These are phyloP conservation scores for Cecidostiba fungosa DNA, from an alignment of 2,888 invertebrate genomes.

Conservation along the genomic window DNA sequence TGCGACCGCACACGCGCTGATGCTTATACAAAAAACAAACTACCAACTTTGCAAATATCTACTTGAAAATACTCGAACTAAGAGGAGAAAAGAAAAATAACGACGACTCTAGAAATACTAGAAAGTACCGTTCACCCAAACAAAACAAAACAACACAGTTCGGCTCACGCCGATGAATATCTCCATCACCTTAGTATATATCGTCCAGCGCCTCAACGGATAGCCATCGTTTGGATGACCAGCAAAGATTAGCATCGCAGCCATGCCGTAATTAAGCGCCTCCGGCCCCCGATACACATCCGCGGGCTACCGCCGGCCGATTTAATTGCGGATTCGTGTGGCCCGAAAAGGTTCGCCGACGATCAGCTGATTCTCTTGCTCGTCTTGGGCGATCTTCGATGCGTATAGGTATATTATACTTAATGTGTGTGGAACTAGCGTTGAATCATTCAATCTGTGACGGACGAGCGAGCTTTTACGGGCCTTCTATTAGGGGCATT, in stretches of 20 bases:
- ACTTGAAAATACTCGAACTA: not conserved
- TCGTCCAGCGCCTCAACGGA: not conserved
- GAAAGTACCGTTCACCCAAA: no score
- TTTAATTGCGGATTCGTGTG: slow-evolving; percentile 17
- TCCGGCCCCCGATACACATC: not conserved
- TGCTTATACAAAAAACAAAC: no score
- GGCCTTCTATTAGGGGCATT: slow-evolving; percentile 22
- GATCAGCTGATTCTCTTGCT: slow-evolving; percentile 20
- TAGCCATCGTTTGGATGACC: not conserved
- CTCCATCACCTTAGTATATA: not conserved
- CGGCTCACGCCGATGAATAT: not conserved
- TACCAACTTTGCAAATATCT: no score
- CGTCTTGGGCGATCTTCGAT: slow-evolving; percentile 16
- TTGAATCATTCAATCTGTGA: slow-evolving; percentile 43
- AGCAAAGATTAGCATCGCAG: slow-evolving; percentile 1
- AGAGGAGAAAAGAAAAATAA: not conserved
- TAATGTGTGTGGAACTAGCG: not conserved
- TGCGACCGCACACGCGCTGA: no score
- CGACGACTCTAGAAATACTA: no score
- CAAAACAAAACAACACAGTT: not conserved
- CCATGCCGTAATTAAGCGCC: slow-evolving; percentile 2
- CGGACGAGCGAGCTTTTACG: not conserved
- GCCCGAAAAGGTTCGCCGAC: not conserved
- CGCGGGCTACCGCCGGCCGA: not conserved
- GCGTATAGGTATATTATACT: not conserved